phyloP scores from a whole-genome alignment of 2,797 vertebrate genomes.

The Clarias platycephalus region DNA sequence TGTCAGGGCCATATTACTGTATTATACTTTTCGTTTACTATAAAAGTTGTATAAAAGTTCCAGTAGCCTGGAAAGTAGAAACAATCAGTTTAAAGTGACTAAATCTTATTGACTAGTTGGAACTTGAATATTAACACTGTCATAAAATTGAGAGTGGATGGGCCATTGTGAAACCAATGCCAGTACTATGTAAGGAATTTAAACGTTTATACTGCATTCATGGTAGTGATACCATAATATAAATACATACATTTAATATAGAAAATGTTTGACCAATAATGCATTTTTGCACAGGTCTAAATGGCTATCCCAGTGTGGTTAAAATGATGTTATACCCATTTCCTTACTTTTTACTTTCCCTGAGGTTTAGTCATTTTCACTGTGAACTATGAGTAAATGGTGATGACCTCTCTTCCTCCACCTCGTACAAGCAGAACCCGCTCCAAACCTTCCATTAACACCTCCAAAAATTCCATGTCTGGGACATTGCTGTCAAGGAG shows the following conservation, averaged over 20 bases:
- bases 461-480: slow-evolving; percentile 98
- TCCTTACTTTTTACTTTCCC: background rate
- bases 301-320: background rate
- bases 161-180: background rate
- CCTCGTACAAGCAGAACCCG: slow-evolving; percentile 90
- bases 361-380: slow-evolving; percentile 9
- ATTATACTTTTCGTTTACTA: background rate
- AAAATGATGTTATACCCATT: background rate
- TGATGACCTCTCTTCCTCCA: slow-evolving; percentile 93
- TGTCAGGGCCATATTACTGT: background rate
- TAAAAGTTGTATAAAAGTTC: background rate
- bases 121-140: background rate
- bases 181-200: background rate
- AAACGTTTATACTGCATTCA: background rate
- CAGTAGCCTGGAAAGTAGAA: background rate
- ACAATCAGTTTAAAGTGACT: background rate
- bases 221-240: background rate
- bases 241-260: background rate
- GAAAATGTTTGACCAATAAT: background rate
- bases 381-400: slow-evolving; percentile 87
- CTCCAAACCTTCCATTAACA: slow-evolving; percentile 88
- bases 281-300: background rate
- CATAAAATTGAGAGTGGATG: background rate
- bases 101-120: background rate
- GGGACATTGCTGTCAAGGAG: slow-evolving; percentile 71